Conservation (phyloP, 2,113 vertebrate genomes). For the Echinops telfairi region DNA sequence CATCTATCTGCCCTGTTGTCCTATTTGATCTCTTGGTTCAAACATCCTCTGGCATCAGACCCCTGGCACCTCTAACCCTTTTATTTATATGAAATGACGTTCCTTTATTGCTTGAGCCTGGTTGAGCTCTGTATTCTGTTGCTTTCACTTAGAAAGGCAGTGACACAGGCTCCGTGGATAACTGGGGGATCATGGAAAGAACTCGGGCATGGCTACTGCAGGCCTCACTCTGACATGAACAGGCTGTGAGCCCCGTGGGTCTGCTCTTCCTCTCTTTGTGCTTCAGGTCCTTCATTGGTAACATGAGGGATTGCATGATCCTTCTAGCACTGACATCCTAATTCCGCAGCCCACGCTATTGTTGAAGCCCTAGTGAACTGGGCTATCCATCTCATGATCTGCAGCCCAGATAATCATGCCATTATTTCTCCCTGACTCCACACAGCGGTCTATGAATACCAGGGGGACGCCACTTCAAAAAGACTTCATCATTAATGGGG, state of each 20-base stretch:
- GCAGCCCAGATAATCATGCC: not conserved
- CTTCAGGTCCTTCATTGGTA: not conserved
- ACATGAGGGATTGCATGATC: not conserved
- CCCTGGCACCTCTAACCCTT: not conserved
- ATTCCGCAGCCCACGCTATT: not conserved
- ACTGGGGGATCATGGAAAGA: not conserved
- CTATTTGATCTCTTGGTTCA: slow-evolving; percentile 7
- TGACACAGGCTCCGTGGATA: not conserved
- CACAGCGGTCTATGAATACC: not conserved
- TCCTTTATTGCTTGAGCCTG: not conserved
- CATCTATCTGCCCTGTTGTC: not conserved
- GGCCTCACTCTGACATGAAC: not conserved
- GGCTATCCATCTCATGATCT: not conserved
- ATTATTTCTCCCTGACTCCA: not conserved
- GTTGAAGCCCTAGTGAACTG: not conserved
- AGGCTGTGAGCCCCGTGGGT: not conserved
- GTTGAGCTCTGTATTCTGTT: slow-evolving; percentile 4
- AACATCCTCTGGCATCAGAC: not conserved
- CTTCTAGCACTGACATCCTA: not conserved
- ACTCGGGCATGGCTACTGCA: not conserved
- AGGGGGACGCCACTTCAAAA: not conserved
- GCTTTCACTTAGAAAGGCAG: not conserved
- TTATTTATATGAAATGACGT: slow-evolving; percentile 25
- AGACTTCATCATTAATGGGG: not conserved
- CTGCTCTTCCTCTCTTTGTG: not conserved